Percentiles rank a stretch among this genome's conserved stretches.
These are phyloP conservation scores for Falcunculus frontatus DNA, from an alignment of 2,113 vertebrate species.

Conservation along the genomic window DNA sequence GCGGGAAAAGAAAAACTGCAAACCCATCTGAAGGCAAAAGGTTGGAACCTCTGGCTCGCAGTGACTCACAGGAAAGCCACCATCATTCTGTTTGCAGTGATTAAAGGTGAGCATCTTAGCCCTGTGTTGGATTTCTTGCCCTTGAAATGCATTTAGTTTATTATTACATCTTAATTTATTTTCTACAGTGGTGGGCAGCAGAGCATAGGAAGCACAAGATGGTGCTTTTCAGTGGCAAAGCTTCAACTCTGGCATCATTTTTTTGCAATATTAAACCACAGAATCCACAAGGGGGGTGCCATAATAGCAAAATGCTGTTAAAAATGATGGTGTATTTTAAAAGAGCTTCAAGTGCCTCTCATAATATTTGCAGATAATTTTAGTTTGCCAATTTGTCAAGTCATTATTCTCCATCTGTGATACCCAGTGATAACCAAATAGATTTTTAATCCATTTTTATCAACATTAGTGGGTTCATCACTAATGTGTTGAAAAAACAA, in stretches of 20 bases:
- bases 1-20: background rate
- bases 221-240: background rate
- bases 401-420: constrained; percentile 20
- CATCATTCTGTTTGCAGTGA: background rate
- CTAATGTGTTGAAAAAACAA: background rate
- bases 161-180: background rate
- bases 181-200: background rate
- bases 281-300: background rate
- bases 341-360: background rate
- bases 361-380: constrained; percentile 41
- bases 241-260: background rate
- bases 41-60: background rate
- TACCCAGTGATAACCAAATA: background rate
- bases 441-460: background rate
- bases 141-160: background rate
- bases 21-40: background rate
- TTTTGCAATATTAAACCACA: background rate
- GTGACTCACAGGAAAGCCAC: background rate
- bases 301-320: background rate
- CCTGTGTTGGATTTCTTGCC: background rate
- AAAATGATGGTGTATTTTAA: constrained; percentile 23
- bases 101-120: background rate
- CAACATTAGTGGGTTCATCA: background rate
- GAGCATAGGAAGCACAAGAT: background rate
- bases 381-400: constrained; percentile 15